Percentiles rank a stretch among this genome's conserved stretches.
Evolutionary conservation across 2,888 invertebrate species (phyloP).

Genomic region (Perdita meconis): DNA sequence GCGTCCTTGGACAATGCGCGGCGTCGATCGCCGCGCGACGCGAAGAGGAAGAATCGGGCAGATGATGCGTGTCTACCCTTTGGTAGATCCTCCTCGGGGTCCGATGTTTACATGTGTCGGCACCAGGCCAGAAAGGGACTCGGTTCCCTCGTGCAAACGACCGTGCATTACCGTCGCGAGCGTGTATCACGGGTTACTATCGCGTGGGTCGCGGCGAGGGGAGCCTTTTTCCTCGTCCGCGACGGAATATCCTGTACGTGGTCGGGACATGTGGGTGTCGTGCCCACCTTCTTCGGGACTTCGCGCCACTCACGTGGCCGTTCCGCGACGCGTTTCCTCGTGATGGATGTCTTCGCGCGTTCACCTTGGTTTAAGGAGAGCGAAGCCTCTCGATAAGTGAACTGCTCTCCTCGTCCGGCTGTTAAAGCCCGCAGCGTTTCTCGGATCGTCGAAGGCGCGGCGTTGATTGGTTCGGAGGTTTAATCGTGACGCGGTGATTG

Average conservation of each 20-base stretch:
- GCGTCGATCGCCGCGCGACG: constrained; percentile 26
- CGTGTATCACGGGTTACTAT: constrained; percentile 52
- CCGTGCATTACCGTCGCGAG: constrained; percentile 66
- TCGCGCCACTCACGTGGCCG: constrained; percentile 10
- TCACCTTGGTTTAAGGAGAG: constrained; percentile 6
- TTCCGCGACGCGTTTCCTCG: constrained; percentile 26
- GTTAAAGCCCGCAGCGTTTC: background rate
- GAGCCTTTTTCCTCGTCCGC: constrained; percentile 57
- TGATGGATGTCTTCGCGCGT: constrained; percentile 33
- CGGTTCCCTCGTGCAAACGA: constrained; percentile 70
- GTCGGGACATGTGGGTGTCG: constrained; percentile 63
- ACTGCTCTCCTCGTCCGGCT: background rate
- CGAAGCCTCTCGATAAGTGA: background rate
- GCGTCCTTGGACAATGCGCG: constrained; percentile 50
- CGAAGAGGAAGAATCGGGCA: constrained; percentile 45
- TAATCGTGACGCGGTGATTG: background rate
- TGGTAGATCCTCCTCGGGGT: constrained; percentile 27
- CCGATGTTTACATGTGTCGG: constrained; percentile 65
- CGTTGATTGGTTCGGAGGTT: background rate
- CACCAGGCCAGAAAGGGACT: constrained; percentile 57
- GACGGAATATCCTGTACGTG: constrained; percentile 33
- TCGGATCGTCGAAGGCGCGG: background rate
- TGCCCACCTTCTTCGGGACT: constrained; percentile 50
- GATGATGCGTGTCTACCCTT: constrained; percentile 53
- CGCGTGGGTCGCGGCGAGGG: constrained; percentile 66